Base-by-base conservation (phyloP, 2,888 invertebrate species). In the Sceliomorpha sp. region DNA sequence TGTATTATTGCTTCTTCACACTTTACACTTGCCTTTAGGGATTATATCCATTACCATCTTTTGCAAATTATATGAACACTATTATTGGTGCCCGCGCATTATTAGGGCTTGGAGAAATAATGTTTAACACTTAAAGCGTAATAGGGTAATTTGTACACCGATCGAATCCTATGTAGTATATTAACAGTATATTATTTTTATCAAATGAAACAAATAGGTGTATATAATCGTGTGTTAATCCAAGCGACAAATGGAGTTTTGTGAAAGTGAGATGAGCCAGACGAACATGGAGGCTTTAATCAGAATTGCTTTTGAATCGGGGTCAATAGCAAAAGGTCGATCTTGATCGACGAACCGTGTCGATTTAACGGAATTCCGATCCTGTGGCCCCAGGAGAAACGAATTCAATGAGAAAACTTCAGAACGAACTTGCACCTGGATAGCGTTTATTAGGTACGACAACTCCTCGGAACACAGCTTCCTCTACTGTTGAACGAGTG, bases 341-440 rank as follows among this genome's bases (percentile, higher is more conserved):
- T 74, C 67, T 63, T 70, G 76, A 80, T 80, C 74, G 73, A 69
- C 70, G 73, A 72, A 70, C 67, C 72, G 72, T 77, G 78, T 80
- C 73, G 75, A 53, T 78, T 80, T 80, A 78, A 79, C 78, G 77
- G 75, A 78, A 79, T 80, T 77, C 72, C 78, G 72, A 80, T 81
- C 79, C 58, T 47, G 27, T 50, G 12, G 29, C 47, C 47, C 15
- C 53, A 27, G 20, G 53, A 48, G 53, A 44, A 48, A 53, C 62
- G 53, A 42, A 62, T 45, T 58, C 58, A 66, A 66, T 66, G 60
- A 62, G 48, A 66, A 51, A 66, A 66, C 53, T 66, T 62, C 37
- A 51, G 27, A 37, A 51, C 37, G 60, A 50, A 60, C 44, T 55
- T 59, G 51, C 55, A 70, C 60, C 40, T 50, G 44, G 51, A 56